phyloP scores from a whole-genome alignment of 2,888 invertebrate genomes.

The Spicauda simplicius region DNA sequence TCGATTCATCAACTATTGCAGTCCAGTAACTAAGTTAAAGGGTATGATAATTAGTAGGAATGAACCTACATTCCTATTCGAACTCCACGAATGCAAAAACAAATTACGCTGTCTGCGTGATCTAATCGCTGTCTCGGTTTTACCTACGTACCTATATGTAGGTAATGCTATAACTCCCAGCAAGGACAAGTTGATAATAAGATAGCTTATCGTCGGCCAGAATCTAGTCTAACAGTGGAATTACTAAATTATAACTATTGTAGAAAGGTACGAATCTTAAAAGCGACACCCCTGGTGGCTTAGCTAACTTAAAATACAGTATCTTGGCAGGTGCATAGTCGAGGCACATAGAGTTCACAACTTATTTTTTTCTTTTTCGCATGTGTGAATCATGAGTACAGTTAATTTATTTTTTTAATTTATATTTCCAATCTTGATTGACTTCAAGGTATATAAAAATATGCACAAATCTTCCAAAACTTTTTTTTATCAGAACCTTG shows the following conservation, averaged over 20 bases:
- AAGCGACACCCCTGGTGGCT: no score
- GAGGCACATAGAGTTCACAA: no score
- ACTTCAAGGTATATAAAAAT: no score
- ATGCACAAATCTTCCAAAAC: no score
- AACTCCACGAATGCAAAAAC: conserved; percentile 36
- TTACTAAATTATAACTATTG: neutral
- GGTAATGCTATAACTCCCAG: neutral
- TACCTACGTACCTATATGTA: conserved; percentile 7
- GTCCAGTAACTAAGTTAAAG: conserved; percentile 43
- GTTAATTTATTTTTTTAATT: no score
- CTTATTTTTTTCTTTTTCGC: no score
- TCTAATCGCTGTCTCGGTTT: conserved; percentile 26
- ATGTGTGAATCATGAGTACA: no score
- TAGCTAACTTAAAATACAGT: no score
- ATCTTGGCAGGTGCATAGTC: no score
- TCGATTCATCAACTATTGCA: conserved; percentile 71
- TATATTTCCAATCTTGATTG: no score
- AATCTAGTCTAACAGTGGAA: neutral
- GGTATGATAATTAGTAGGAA: conserved; percentile 42
- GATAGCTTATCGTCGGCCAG: neutral
- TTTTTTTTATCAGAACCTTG: no score
- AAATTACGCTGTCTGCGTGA: conserved; percentile 31
- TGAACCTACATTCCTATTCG: conserved; percentile 45
- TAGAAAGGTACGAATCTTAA: neutral
- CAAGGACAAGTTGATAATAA: conserved; percentile 1